These are phyloP conservation scores for Amphipoea oculea DNA, from an alignment of 2,888 invertebrate species.

Conservation along the genomic window DNA sequence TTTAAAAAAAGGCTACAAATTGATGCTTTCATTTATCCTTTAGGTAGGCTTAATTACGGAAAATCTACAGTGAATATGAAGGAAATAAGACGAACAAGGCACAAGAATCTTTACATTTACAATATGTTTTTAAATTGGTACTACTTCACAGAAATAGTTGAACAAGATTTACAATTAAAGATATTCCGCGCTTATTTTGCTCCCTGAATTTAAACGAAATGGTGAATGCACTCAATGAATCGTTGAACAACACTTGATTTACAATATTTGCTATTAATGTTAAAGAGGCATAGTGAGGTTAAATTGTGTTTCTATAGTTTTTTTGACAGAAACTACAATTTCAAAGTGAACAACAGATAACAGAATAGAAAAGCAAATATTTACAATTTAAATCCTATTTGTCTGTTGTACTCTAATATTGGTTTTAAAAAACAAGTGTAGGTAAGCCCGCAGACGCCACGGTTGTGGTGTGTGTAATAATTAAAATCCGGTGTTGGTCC, in stretches of 20 bases:
- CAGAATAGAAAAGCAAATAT: neutral
- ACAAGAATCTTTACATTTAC: no score
- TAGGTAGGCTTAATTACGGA: no score
- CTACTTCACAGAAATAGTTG: neutral
- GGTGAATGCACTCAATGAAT: neutral
- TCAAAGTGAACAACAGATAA: neutral
- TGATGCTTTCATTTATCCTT: neutral
- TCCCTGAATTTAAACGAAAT: neutral
- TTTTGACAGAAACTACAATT: neutral
- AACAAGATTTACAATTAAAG: neutral
- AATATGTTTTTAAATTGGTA: neutral
- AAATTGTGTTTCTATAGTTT: neutral
- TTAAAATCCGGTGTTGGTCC: slow-evolving; percentile 15
- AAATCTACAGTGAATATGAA: no score
- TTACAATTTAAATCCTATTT: neutral
- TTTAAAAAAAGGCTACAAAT: neutral
- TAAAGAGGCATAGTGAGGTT: neutral
- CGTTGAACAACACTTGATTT: neutral
- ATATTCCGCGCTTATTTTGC: neutral
- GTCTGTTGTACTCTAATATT: neutral
- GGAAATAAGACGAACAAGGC: neutral
- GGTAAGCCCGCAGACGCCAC: neutral
- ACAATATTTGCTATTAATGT: neutral
- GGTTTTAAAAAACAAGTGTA: neutral
- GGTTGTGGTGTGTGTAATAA: slow-evolving; percentile 8